Conservation (phyloP, 1,140 invertebrate genomes). For the Chrysomallon squamiferum region DNA sequence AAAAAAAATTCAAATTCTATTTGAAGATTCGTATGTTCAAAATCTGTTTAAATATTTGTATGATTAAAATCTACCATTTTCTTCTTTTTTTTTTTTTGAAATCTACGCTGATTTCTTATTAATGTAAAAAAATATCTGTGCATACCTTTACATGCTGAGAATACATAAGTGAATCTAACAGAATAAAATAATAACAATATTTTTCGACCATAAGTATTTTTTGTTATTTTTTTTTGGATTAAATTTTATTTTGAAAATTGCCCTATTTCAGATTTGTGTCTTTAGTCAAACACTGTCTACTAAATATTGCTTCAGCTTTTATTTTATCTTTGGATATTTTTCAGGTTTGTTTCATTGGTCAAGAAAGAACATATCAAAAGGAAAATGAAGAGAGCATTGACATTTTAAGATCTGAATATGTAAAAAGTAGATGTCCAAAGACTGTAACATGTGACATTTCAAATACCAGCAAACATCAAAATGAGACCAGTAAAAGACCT, state of each 20-base stretch:
- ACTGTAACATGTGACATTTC: background rate
- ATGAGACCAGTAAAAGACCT: background rate
- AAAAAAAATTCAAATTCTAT: background rate
- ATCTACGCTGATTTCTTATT: too few species aligned
- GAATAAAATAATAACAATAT: too few species aligned
- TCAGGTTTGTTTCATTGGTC: conserved; percentile 78
- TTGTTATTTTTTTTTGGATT: too few species aligned
- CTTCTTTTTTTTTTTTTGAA: too few species aligned
- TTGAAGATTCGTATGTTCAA: background rate
- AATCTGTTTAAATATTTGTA: background rate
- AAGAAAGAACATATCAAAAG: conserved; percentile 63
- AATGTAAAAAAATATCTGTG: too few species aligned
- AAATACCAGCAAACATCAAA: background rate
- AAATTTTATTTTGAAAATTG: too few species aligned
- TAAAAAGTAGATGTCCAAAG: conserved; percentile 28
- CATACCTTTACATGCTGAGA: too few species aligned
- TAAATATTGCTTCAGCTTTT: background rate
- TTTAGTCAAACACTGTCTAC: too few species aligned
- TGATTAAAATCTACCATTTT: background rate
- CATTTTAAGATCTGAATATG: conserved; percentile 34
- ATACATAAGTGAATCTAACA: too few species aligned
- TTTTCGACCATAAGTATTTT: too few species aligned
- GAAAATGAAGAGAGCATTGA: conserved; percentile 38
- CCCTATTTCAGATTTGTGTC: too few species aligned
- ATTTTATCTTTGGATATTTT: conserved; percentile 9